Evolutionary conservation across 2,113 vertebrate genomes (phyloP), one percentile per base, ranked within the genome.

Genomic region (Macaca nemestrina): DNA sequence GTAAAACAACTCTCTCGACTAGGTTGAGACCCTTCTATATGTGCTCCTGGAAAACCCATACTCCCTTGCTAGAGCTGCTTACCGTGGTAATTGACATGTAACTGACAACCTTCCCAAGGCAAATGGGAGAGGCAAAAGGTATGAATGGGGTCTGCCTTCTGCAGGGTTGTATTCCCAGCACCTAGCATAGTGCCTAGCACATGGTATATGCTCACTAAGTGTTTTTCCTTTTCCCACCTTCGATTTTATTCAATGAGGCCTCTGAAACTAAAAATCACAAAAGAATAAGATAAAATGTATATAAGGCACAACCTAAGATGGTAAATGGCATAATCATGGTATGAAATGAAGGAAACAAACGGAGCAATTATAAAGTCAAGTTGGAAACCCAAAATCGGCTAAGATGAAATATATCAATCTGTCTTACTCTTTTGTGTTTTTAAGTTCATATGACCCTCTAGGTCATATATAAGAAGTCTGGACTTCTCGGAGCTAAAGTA

Each of bases 61-160:
- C 35, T 8, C 18, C 86, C 57, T 68, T 5, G 25, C 72, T 5
- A 1, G 30, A 10, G 12, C 50, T 16, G 9, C 73, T 40, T 30
- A 1, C 0, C 0, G 57, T 3, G 4, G 8, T 13, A 6, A 61
- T 0, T 6, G 50, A 22, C 23, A 2, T 6, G 2, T 20, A 14
- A 5, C 18, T 16, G 35, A 76, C 12, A 20, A 38, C 7, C 23
- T 23, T 43, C 40, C n/a, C 32, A 1, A 32, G 38, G 13, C 3
- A 9, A 4, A 0, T 0, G 0, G 52, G 9, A 38, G 38, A 64
- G 35, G 38, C 8, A 11, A 5, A 6, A 20, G 1, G 45, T 5
- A 10, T 32, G 52, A 40, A 11, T 3, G 0, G 13, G 0, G 2
- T 17, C 90, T 17, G 16, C 75, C 72, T 30, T 8, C 78, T 50